phyloP scores from a whole-genome alignment of 2,888 invertebrate species.

The Leptura quadrifasciata region DNA sequence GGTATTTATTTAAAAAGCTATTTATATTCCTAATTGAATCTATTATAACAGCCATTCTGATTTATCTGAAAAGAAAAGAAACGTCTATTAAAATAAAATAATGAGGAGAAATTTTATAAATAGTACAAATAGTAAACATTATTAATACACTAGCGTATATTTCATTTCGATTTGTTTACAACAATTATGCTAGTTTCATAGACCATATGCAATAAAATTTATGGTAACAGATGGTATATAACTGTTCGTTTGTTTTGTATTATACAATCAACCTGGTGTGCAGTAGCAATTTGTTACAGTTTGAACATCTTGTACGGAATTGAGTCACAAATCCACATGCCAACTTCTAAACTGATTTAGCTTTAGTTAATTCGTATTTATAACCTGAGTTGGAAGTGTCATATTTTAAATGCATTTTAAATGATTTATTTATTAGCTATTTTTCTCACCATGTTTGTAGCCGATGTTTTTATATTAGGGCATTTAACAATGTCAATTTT shows the following conservation, averaged over 20 bases:
- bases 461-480: too few species aligned
- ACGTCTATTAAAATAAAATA: constrained; percentile 7
- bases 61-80: constrained; percentile 75
- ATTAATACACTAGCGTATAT: neutral
- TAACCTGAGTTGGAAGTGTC: neutral
- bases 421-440: too few species aligned
- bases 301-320: neutral
- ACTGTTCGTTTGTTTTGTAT: neutral
- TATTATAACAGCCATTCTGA: constrained; percentile 87
- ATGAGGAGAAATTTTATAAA: neutral
- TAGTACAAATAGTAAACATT: constrained; percentile 5
- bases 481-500: too few species aligned
- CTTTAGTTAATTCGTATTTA: neutral
- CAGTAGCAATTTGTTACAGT: too few species aligned
- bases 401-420: neutral
- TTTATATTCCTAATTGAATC: constrained; percentile 87
- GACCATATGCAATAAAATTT: neutral
- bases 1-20: constrained; percentile 87
- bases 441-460: too few species aligned
- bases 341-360: too few species aligned
- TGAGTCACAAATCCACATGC: neutral
- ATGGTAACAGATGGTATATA: neutral
- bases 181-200: neutral
- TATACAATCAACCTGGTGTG: neutral
- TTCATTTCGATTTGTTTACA: neutral